Conservation (phyloP, 2,797 vertebrate genomes). For the Lutjanus argentimaculatus region DNA sequence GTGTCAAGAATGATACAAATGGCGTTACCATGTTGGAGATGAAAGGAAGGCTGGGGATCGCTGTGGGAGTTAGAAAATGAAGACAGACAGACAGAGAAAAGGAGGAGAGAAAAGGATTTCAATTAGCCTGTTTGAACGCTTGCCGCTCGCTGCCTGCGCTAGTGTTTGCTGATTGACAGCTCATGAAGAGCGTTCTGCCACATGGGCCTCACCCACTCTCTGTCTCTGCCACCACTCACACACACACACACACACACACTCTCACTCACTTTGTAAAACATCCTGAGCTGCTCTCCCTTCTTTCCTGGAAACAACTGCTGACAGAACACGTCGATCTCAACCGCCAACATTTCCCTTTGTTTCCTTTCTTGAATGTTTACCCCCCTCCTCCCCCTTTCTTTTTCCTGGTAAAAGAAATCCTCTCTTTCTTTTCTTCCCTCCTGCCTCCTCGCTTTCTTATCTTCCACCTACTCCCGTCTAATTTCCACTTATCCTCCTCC, state of each 20-base stretch:
- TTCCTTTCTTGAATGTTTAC: constrained; percentile 19
- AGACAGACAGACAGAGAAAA: neutral
- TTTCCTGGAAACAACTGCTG: constrained; percentile 42
- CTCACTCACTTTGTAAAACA: constrained; percentile 23
- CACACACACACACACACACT: constrained; percentile 29
- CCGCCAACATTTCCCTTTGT: constrained; percentile 27
- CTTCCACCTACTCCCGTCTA: neutral
- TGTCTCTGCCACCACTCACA: constrained; percentile 1
- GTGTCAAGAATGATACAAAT: too few relatives aligned
- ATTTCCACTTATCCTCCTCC: neutral
- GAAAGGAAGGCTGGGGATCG: neutral
- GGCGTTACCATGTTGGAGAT: too few relatives aligned
- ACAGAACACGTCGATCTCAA: constrained; percentile 32
- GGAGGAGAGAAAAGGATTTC: constrained; percentile 36
- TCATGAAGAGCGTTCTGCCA: constrained; percentile 52
- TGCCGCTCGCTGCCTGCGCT: constrained; percentile 29
- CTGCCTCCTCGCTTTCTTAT: neutral
- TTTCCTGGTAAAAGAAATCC: neutral
- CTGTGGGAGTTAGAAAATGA: constrained; percentile 7
- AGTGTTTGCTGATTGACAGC: constrained; percentile 66
- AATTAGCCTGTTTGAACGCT: constrained; percentile 40
- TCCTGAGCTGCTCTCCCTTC: constrained; percentile 11
- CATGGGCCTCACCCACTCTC: constrained; percentile 59
- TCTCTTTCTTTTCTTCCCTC: neutral
- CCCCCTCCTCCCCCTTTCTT: neutral